Evolutionary conservation across 2,888 invertebrate species (phyloP).

Genomic region (Ectemnius cavifrons): DNA sequence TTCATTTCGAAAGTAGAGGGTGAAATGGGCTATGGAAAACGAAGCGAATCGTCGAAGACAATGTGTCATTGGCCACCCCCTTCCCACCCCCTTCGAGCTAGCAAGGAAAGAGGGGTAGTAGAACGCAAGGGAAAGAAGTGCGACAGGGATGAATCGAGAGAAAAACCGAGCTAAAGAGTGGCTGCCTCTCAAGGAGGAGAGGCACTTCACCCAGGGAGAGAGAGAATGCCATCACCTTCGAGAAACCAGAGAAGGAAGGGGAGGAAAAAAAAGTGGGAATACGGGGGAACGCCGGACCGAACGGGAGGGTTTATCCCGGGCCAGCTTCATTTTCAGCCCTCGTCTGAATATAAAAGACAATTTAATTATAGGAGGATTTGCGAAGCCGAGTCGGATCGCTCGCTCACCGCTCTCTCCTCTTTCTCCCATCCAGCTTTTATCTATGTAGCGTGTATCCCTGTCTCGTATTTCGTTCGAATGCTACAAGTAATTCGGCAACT

Average conservation of each 20-base stretch:
- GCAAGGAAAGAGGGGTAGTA: slow-evolving; percentile 7
- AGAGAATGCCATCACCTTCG: background rate
- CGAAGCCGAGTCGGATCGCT: slow-evolving; percentile 49
- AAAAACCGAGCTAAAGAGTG: slow-evolving; percentile 8
- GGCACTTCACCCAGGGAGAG: background rate
- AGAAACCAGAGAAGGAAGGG: background rate
- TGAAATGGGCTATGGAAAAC: slow-evolving; percentile 53
- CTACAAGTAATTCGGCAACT: slow-evolving; percentile 29
- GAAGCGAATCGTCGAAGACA: slow-evolving; percentile 48
- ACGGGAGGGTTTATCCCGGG: slow-evolving; percentile 61
- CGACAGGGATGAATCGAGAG: background rate
- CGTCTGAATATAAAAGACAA: slow-evolving; percentile 70
- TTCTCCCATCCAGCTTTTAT: slow-evolving; percentile 7
- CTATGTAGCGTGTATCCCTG: slow-evolving; percentile 22
- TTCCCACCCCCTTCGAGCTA: slow-evolving; percentile 19
- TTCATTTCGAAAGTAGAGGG: slow-evolving; percentile 46
- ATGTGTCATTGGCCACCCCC: slow-evolving; percentile 51
- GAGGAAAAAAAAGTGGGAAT: slow-evolving; percentile 17
- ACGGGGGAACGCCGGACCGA: slow-evolving; percentile 37
- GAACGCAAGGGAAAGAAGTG: background rate
- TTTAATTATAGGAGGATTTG: slow-evolving; percentile 72
- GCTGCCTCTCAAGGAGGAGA: slow-evolving; percentile 10
- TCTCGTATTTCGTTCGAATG: slow-evolving; percentile 33
- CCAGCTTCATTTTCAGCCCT: slow-evolving; percentile 67
- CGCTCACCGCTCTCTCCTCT: background rate